Base-by-base conservation (phyloP, 2,888 invertebrate genomes). In the Scelioninae gen. 2 region DNA sequence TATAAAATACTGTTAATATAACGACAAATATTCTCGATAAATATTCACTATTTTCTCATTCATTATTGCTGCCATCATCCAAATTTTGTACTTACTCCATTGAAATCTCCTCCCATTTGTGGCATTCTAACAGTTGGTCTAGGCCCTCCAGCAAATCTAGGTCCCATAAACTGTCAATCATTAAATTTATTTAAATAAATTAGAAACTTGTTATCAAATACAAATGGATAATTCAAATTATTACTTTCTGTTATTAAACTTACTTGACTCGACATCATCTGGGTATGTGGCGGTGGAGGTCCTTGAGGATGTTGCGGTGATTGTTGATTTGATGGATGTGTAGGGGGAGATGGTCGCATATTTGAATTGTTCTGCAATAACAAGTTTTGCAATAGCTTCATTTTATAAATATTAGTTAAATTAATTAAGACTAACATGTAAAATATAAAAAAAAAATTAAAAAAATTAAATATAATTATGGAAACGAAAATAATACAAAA, bases 161-260 rank as follows among this genome's bases (percentile, higher is more conserved):
- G 96, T 78, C 96, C 96, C 94, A 97, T 96, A 82, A 94, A 95
- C 78, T 96, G 95, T n/a, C n/a, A n/a, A n/a, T n/a, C n/a, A n/a
- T n/a, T n/a, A n/a, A n/a, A n/a, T n/a, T n/a, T n/a, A n/a, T n/a
- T n/a, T n/a, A n/a, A n/a, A n/a, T n/a, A n/a, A n/a, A n/a, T n/a
- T n/a, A n/a, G n/a, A n/a, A n/a, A n/a, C n/a, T n/a, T n/a, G n/a
- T n/a, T n/a, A n/a, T n/a, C n/a, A n/a, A n/a, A n/a, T n/a, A n/a
- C n/a, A n/a, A n/a, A n/a, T n/a, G n/a, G n/a, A n/a, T n/a, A n/a
- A n/a, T n/a, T 89, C 96, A 94, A 37, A 37, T 3, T 1, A 37
- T 37, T 13, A 10, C 78, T 78, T 75, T 45, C 76, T 31, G 10
- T 80, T 79, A 78, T 78, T 79, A 80, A 78, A 74, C 84, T 85